These are phyloP conservation scores for Trachymyrmex septentrionalis DNA, from an alignment of 1,140 invertebrate genomes.

Conservation along the genomic window DNA sequence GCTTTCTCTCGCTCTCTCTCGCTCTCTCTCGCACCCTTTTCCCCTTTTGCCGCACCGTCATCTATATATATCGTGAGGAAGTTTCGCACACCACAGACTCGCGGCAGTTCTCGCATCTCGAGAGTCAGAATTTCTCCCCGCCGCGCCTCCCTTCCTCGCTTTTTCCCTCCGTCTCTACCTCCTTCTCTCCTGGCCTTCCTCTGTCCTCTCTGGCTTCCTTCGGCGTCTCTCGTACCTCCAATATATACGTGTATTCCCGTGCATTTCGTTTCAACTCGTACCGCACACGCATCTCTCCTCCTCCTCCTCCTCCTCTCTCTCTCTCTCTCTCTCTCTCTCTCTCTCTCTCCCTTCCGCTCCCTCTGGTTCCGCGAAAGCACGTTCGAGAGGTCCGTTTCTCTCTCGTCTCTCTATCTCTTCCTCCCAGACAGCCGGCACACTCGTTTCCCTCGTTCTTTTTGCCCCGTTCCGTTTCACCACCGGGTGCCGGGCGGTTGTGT, in stretches of 20 bases:
- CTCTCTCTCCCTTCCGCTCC: constrained; percentile 60
- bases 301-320: not conserved
- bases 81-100: constrained; percentile 76
- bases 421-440: constrained; percentile 69
- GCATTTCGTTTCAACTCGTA: constrained; percentile 74
- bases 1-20: too few species aligned
- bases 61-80: constrained; percentile 72
- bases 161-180: constrained; percentile 25
- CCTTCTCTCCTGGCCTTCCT: constrained; percentile 13
- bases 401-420: constrained; percentile 65
- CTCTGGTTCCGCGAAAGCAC: constrained; percentile 55
- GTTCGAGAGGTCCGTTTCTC: constrained; percentile 62
- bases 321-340: constrained; percentile 13
- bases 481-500: constrained; percentile 58
- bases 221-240: constrained; percentile 66
- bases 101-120: constrained; percentile 73
- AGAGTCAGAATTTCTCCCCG: constrained; percentile 72
- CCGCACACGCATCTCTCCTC: constrained; percentile 47
- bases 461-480: constrained; percentile 74
- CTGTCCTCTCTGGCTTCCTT: constrained; percentile 65
- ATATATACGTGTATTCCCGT: constrained; percentile 76
- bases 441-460: constrained; percentile 74
- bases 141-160: constrained; percentile 38
- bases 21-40: not conserved
- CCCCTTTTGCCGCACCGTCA: constrained; percentile 21